Conservation (phyloP, 53 echinoderm and acorn worm species). For the Antedon mediterranea region DNA sequence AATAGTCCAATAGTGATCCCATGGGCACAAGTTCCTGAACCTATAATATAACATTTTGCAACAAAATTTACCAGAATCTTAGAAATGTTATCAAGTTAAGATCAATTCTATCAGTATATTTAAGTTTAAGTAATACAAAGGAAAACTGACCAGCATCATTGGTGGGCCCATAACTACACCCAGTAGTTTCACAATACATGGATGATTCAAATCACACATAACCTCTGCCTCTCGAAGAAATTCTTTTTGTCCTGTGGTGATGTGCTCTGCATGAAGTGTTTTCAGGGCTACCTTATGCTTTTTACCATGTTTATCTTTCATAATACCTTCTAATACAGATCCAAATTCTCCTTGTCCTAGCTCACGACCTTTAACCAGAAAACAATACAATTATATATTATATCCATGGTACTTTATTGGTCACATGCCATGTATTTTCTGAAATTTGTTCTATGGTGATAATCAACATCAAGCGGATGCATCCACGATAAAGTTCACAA, state of each 20-base stretch:
- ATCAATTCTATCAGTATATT: no score
- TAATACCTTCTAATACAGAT: constrained; percentile 65
- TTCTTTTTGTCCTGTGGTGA: constrained; percentile 77
- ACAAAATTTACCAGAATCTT: no score
- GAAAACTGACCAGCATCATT: constrained; percentile 50
- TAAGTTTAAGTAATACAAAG: no score
- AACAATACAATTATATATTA: no score
- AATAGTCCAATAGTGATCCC: constrained; percentile 67
- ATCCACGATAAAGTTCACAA: no score
- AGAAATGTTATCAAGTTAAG: no score
- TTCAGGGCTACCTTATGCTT: constrained; percentile 59
- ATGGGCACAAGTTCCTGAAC: constrained; percentile 81
- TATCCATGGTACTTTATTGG: no score
- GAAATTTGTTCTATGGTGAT: no score
- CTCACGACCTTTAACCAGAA: constrained; percentile 71
- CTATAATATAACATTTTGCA: no score
- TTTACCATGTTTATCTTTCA: constrained; percentile 27
- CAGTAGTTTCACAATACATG: constrained; percentile 71
- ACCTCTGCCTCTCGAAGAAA: constrained; percentile 81
- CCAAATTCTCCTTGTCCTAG: constrained; percentile 95
- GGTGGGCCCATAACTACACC: constrained; percentile 83
- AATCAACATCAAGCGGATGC: no score
- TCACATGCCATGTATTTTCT: no score
- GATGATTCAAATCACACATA: constrained; percentile 79
- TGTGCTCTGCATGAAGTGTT: constrained; percentile 76